phyloP scores from a whole-genome alignment of 2,113 vertebrate genomes.

The Chionomys nivalis region DNA sequence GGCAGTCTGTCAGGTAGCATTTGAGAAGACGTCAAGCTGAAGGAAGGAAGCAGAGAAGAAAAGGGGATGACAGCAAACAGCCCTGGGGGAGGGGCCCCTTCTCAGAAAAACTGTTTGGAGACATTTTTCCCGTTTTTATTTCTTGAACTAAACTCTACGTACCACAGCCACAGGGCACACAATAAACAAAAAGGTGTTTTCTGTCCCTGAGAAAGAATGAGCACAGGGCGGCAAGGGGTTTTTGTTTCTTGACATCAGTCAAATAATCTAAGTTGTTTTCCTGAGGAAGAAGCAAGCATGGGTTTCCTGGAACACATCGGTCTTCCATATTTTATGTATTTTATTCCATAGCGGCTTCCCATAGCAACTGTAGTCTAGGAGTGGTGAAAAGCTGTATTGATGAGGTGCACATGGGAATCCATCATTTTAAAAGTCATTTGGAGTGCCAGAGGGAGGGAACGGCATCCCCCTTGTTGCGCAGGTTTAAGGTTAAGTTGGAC shows the following conservation, averaged over 20 bases:
- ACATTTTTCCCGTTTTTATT: constrained; percentile 50
- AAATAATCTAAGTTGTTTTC: neutral
- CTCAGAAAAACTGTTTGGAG: constrained; percentile 7
- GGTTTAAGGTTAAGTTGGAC: neutral
- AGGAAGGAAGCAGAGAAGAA: constrained; percentile 55
- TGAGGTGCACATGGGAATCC: neutral
- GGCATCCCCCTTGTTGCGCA: neutral
- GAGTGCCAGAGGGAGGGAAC: neutral
- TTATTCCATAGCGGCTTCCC: neutral
- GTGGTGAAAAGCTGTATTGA: neutral
- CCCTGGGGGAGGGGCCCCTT: constrained; percentile 33
- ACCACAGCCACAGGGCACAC: neutral
- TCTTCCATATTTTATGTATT: neutral
- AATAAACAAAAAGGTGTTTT: constrained; percentile 55
- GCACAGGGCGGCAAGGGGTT: neutral
- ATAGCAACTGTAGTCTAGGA: neutral
- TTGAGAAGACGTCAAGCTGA: constrained; percentile 77
- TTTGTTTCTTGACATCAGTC: constrained; percentile 13
- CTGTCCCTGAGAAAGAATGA: neutral
- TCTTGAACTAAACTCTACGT: constrained; percentile 39
- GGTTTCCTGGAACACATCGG: neutral
- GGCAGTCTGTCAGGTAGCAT: constrained; percentile 82
- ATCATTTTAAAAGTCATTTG: neutral
- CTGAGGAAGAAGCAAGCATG: neutral
- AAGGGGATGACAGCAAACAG: constrained; percentile 48